Conservation (phyloP, 1,140 invertebrate species). For the Drosophila pallidifrons region DNA sequence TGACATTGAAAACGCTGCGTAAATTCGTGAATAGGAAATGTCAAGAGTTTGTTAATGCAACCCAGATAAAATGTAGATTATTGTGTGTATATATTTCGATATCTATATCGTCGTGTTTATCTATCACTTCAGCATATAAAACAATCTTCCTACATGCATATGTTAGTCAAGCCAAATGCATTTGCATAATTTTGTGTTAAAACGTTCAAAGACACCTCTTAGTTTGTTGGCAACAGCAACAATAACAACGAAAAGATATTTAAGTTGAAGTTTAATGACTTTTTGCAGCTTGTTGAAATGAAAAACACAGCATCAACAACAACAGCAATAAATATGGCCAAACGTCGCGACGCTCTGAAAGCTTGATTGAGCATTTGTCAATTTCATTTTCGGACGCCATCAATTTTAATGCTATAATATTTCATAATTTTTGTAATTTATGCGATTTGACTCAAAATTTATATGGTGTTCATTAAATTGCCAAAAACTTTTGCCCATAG, state of each 20-base stretch:
- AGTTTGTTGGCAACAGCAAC: conserved; percentile 20
- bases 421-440: conserved; percentile 48
- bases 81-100: not conserved
- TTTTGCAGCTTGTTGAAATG: conserved; percentile 33
- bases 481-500: conserved; percentile 22
- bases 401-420: conserved; percentile 42
- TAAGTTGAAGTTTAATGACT: conserved; percentile 56
- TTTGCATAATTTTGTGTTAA: conserved; percentile 63
- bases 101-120: not conserved
- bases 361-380: conserved; percentile 60
- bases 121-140: not conserved
- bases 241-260: conserved; percentile 19
- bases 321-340: not conserved
- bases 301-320: conserved; percentile 7
- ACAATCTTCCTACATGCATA: conserved; percentile 9
- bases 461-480: conserved; percentile 24
- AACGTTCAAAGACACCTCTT: conserved; percentile 39
- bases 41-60: conserved; percentile 34
- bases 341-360: not conserved
- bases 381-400: conserved; percentile 48
- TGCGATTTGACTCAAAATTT: conserved; percentile 20
- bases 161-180: conserved; percentile 28
- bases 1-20: conserved; percentile 45
- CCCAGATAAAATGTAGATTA: not conserved
- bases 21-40: conserved; percentile 25